Percentiles rank a stretch among this genome's conserved stretches.
Evolutionary conservation across 2,888 invertebrate genomes (phyloP).

Genomic region (Caenorhabditis wallacei): DNA sequence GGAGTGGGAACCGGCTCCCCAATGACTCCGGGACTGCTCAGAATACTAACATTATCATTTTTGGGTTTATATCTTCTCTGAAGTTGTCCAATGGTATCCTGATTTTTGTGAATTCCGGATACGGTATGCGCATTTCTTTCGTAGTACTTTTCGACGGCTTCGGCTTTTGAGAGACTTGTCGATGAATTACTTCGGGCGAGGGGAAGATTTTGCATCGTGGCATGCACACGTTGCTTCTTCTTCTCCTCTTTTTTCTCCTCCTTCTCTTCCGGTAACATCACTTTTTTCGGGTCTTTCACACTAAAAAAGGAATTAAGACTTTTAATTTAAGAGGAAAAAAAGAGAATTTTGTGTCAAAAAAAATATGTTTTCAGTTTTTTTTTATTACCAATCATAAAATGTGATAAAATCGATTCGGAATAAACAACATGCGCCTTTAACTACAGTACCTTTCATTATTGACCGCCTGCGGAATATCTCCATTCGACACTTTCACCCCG

Average conservation of each 20-base stretch:
- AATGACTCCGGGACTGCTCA: conserved; percentile 59
- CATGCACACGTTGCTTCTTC: conserved; percentile 34
- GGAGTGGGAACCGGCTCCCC: conserved; percentile 46
- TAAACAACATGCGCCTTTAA: neutral
- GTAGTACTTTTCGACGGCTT: conserved; percentile 48
- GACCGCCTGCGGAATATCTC: neutral
- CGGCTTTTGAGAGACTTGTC: conserved; percentile 36
- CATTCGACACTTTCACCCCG: conserved; percentile 11
- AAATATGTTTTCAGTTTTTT: neutral
- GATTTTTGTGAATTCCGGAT: conserved; percentile 27
- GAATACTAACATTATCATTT: conserved; percentile 31
- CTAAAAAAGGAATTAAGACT: neutral
- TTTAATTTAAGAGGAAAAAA: neutral
- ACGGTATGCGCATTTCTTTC: conserved; percentile 46
- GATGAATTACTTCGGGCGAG: conserved; percentile 31
- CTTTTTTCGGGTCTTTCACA: conserved; percentile 5
- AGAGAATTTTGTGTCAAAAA: neutral
- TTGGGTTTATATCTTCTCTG: conserved; percentile 31
- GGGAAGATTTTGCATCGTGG: conserved; percentile 38
- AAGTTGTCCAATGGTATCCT: conserved; percentile 25
- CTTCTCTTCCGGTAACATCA: no score
- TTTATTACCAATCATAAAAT: neutral
- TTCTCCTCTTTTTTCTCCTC: conserved; percentile 21
- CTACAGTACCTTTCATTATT: neutral
- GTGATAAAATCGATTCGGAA: neutral